A percentile compares a stretch with the other conserved stretches of the same genome.
phyloP scores from a whole-genome alignment of 2,797 vertebrate genomes.

The Lerista edwardsae region DNA sequence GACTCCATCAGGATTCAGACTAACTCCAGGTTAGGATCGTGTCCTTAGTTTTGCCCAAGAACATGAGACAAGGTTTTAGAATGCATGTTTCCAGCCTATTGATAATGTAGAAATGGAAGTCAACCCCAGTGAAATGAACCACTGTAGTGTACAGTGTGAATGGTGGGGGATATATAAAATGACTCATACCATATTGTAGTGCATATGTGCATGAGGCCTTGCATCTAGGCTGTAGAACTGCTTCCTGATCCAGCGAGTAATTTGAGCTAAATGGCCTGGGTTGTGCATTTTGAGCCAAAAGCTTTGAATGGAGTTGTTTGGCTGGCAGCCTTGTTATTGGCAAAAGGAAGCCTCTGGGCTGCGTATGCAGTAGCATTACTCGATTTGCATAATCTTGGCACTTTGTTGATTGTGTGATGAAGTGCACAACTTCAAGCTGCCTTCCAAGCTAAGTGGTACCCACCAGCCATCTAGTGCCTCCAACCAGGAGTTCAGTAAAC shows the following conservation, averaged over 20 bases:
- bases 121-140: no score
- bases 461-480: neutral
- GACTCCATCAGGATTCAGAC: no score
- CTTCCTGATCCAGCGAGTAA: neutral
- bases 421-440: neutral
- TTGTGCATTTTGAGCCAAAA: neutral
- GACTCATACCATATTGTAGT: neutral
- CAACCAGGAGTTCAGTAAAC: neutral
- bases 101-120: no score
- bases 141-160: neutral
- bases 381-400: no score
- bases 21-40: neutral
- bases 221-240: neutral
- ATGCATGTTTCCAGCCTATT: neutral
- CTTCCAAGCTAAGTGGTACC: neutral
- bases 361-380: neutral
- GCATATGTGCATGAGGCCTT: neutral
- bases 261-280: neutral
- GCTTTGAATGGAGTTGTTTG: neutral
- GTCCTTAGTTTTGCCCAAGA: neutral
- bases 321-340: neutral
- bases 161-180: neutral
- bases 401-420: no score
- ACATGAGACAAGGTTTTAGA: neutral
- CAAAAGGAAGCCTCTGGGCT: neutral